Base-by-base conservation (phyloP, 2,888 invertebrate species). In the Colostygia pectinataria region DNA sequence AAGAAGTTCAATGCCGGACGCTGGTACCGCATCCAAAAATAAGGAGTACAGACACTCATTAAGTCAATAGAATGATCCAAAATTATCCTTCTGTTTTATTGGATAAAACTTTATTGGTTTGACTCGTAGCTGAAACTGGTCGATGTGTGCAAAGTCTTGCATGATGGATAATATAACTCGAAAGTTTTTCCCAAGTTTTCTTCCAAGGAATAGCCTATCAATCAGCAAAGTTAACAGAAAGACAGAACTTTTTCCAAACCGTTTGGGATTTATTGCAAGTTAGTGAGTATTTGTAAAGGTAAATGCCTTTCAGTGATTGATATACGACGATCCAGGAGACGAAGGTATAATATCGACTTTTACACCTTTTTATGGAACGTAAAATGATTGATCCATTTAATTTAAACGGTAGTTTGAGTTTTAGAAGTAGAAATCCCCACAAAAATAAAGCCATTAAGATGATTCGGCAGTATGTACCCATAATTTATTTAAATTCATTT, bases 401-500 rank as follows among this genome's bases (percentile, higher is more conserved):
- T 10, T 28, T 27, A 7, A 6, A 28, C 18, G 2, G 15, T 4
- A 8, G n/a, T 25, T 8, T 1, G 25, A 25, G 8, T 25, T 32
- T 13, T 9, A 15, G 10, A 2, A 18, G 10, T 15, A 33, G 25
- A 33, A 33, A 12, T 23, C 7, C 23, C 14, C 29, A 10, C 4
- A 20, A 13, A 25, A 9, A 9, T 4, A 2, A 2, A 34, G n/a
- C 15, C 33, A 32, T 39, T 40, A 24, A n/a, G 14, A 32, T 13
- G 18, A 33, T 18, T 23, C 25, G 12, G 25, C 38, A 36, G 29
- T 28, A 29, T 33, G 32, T 6, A n/a, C 34, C 40, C 32, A 37
- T 48, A 41, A 51, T 42, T 53, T 40, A 54, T 52, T 29, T 52
- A 20, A 45, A 48, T 52, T 48, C 32, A 20, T 33, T 57, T 36